Evolutionary conservation across 30 jellyfish, hydroid and myxozoan species (phyloP).

Genomic region (Turritopsis dohrnii): DNA sequence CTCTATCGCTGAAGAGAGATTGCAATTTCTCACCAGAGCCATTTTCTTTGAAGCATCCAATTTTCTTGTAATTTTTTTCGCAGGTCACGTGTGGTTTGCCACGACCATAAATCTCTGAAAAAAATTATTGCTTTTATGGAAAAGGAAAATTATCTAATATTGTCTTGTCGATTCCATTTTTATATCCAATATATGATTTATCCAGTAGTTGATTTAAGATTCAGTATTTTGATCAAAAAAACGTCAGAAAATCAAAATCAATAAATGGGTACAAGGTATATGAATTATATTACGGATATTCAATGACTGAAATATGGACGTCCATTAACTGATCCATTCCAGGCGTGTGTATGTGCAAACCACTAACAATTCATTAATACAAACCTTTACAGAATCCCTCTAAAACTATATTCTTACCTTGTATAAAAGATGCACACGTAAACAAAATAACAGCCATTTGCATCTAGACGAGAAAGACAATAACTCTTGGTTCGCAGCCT

Average conservation of each 20-base stretch:
- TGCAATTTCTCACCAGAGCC: neutral
- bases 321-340: no score
- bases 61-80: conserved; percentile 55
- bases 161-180: no score
- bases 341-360: no score
- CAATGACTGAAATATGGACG: neutral
- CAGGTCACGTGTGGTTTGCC: conserved; percentile 48
- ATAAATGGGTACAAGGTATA: no score
- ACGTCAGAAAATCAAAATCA: no score
- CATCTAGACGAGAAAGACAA: neutral
- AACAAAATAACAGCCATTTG: neutral
- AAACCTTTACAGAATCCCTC: no score
- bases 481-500: neutral
- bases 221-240: no score
- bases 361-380: no score
- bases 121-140: neutral
- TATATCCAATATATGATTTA: no score
- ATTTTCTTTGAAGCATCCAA: conserved; percentile 54
- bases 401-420: neutral
- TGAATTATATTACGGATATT: neutral
- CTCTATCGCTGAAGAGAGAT: conserved; percentile 41
- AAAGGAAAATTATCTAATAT: neutral
- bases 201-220: no score
- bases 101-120: neutral
- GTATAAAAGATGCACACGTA: neutral